Percentiles rank a stretch among this genome's conserved stretches.
phyloP scores from a whole-genome alignment of 92 coral and sea anemone species.

The Palythoa caribaeorum region DNA sequence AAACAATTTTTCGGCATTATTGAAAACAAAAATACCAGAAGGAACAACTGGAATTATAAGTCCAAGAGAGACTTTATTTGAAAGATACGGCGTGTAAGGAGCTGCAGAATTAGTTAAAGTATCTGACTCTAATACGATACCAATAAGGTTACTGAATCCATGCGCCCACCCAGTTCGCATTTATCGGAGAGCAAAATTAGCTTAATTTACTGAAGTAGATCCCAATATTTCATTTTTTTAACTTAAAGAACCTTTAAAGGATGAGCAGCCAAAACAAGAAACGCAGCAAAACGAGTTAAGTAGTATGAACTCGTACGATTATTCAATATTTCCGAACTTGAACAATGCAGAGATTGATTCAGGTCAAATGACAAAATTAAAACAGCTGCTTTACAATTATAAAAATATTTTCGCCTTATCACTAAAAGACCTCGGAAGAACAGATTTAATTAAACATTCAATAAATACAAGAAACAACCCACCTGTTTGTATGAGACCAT shows the following conservation, averaged over 20 bases:
- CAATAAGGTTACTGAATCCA: background rate
- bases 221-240: background rate
- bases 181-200: too few species aligned
- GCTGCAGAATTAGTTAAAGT: slow-evolving; percentile 6
- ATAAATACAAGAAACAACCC: background rate
- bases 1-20: background rate
- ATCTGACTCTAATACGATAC: background rate
- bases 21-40: background rate
- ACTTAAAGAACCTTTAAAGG: background rate
- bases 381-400: too few species aligned
- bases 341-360: too few species aligned
- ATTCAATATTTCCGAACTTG: background rate
- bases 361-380: too few species aligned
- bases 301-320: background rate
- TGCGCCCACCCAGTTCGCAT: background rate
- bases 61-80: background rate
- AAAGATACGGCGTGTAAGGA: background rate
- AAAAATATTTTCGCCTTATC: background rate
- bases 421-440: background rate
- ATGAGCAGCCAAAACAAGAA: background rate
- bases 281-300: too few species aligned
- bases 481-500: slow-evolving; percentile 10
- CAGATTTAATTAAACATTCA: background rate
- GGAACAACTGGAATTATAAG: background rate
- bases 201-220: slow-evolving; percentile 4